A percentile compares a stretch with the other conserved stretches of the same genome.
Evolutionary conservation across 2,113 vertebrate genomes (phyloP).

Genomic region (Nothocercus nigrocapillus): DNA sequence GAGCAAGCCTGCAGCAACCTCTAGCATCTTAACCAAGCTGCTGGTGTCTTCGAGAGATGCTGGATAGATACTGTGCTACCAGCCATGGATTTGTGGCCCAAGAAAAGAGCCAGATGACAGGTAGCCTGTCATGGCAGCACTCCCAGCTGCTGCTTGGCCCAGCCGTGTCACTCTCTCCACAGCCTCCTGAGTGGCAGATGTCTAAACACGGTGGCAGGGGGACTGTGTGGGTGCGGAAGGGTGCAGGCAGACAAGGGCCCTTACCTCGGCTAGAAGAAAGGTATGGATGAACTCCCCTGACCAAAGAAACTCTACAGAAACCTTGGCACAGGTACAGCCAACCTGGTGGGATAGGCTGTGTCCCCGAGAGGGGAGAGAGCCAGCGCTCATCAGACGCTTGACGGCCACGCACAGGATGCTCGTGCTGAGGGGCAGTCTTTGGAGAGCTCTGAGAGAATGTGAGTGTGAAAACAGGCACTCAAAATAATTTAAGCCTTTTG

Average conservation of each 20-base stretch:
- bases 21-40: background rate
- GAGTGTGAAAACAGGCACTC: background rate
- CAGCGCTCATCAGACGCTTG: background rate
- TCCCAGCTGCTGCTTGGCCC: background rate
- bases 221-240: background rate
- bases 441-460: background rate
- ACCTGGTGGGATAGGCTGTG: background rate
- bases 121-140: fast-evolving
- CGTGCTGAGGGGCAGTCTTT: background rate
- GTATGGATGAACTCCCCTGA: background rate
- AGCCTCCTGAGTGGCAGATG: background rate
- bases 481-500: background rate
- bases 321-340: background rate
- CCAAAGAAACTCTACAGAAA: background rate
- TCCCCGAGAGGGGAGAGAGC: background rate
- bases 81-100: background rate
- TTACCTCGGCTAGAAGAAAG: background rate
- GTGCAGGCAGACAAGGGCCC: background rate
- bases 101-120: background rate
- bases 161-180: background rate
- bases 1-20: background rate
- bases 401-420: background rate
- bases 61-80: background rate
- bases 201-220: background rate
- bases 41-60: background rate